phyloP scores from a whole-genome alignment of 2,113 vertebrate species.

The Nerophis ophidion region DNA sequence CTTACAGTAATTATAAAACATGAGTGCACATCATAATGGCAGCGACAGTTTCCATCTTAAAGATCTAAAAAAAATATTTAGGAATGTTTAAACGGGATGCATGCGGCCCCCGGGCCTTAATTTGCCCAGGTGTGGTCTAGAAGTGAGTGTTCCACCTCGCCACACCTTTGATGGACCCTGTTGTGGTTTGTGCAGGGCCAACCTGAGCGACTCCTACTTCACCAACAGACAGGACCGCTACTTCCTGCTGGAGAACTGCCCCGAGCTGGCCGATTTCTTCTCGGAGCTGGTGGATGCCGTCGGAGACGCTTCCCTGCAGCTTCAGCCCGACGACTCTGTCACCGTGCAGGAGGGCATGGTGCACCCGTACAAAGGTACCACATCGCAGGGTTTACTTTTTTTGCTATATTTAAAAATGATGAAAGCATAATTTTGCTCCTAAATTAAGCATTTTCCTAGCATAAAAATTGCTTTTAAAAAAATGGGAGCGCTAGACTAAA shows the following conservation, averaged over 20 bases:
- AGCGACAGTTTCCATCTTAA: too few species aligned
- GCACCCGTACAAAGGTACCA: constrained; percentile 86
- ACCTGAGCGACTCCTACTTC: constrained; percentile 97
- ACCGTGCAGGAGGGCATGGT: constrained; percentile 83
- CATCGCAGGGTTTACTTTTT: neutral
- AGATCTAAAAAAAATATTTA: too few species aligned
- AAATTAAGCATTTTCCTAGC: too few species aligned
- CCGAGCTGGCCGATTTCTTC: constrained; percentile 90
- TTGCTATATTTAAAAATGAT: neutral
- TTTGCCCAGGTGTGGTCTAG: too few species aligned
- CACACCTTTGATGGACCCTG: neutral
- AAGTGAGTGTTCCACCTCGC: too few species aligned
- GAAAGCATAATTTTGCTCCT: neutral
- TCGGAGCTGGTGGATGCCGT: constrained; percentile 83
- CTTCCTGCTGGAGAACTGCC: constrained; percentile 86
- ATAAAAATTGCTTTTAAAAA: too few species aligned
- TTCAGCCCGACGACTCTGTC: constrained; percentile 81
- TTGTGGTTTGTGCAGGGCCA: constrained; percentile 73
- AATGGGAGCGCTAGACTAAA: neutral
- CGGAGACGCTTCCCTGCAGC: constrained; percentile 86
- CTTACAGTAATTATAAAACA: too few species aligned
- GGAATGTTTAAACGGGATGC: too few species aligned
- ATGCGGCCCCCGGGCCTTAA: too few species aligned
- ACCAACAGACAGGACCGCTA: constrained; percentile 97
- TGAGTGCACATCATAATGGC: too few species aligned